Conservation (phyloP, 2,113 vertebrate species). For the Montifringilla adamsi region DNA sequence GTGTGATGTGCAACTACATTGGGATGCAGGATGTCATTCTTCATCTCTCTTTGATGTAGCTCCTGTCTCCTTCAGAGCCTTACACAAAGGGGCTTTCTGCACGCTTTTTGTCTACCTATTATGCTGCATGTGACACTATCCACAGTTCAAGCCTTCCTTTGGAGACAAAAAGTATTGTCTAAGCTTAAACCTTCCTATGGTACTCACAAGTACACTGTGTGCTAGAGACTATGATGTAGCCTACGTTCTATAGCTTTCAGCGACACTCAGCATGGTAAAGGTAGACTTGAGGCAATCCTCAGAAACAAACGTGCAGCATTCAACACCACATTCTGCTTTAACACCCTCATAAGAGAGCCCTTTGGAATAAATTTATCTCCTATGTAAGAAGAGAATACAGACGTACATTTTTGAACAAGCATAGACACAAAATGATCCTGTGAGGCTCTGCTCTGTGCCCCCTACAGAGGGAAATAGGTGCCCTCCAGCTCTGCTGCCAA, state of each 20-base stretch:
- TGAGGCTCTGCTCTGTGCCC: background rate
- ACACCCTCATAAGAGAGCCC: background rate
- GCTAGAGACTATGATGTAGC: background rate
- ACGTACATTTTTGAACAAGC: background rate
- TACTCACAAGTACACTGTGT: background rate
- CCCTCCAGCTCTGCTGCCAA: background rate
- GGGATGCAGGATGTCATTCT: background rate
- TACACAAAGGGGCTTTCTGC: background rate
- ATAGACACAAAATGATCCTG: fast-evolving
- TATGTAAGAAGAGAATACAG: background rate
- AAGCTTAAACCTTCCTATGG: background rate
- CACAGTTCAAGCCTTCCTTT: background rate
- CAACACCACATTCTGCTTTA: background rate
- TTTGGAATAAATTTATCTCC: background rate
- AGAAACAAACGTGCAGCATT: background rate
- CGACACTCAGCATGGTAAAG: background rate
- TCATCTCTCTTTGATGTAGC: background rate
- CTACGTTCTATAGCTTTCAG: background rate
- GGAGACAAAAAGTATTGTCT: background rate
- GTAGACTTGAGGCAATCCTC: background rate
- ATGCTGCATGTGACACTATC: background rate
- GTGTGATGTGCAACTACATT: background rate
- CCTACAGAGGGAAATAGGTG: background rate
- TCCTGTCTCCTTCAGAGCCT: background rate
- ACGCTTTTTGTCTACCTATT: background rate